A percentile compares a stretch with the other conserved stretches of the same genome.
These are phyloP conservation scores for Spodoptera exigua DNA, from an alignment of 2,888 invertebrate species.

Conservation along the genomic window DNA sequence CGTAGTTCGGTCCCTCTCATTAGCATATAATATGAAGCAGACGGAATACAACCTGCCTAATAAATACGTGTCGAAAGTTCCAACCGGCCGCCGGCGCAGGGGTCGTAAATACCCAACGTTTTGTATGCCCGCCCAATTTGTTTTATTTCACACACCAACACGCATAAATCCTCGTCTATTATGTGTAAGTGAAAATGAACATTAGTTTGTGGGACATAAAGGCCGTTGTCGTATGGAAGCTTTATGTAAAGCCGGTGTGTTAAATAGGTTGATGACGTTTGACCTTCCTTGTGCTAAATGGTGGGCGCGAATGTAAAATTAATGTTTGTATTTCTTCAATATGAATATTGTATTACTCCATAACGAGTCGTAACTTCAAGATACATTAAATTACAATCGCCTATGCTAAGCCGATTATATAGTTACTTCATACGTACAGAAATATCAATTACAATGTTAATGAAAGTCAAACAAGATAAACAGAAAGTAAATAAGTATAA, in stretches of 20 bases:
- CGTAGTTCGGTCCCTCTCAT: conserved; percentile 32
- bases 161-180: conserved; percentile 21
- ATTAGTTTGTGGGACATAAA: conserved; percentile 2
- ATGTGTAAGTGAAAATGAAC: conserved; percentile 12
- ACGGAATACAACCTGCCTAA: conserved; percentile 35
- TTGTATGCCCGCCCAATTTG: conserved; percentile 49
- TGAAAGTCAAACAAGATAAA: neutral
- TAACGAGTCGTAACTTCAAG: neutral
- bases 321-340: conserved; percentile 9
- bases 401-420: too few species aligned
- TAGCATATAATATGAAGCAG: conserved; percentile 39
- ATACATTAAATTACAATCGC: too few species aligned
- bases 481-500: neutral
- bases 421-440: too few species aligned
- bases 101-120: conserved; percentile 43
- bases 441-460: neutral
- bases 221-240: neutral
- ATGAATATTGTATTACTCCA: neutral
- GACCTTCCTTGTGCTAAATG: conserved; percentile 36
- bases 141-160: conserved; percentile 48
- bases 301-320: conserved; percentile 36
- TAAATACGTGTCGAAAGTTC: conserved; percentile 46
- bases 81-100: conserved; percentile 29
- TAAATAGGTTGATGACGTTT: conserved; percentile 33
- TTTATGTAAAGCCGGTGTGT: conserved; percentile 8